Conservation (phyloP, 1,140 invertebrate genomes). For the Tribolium madens region DNA sequence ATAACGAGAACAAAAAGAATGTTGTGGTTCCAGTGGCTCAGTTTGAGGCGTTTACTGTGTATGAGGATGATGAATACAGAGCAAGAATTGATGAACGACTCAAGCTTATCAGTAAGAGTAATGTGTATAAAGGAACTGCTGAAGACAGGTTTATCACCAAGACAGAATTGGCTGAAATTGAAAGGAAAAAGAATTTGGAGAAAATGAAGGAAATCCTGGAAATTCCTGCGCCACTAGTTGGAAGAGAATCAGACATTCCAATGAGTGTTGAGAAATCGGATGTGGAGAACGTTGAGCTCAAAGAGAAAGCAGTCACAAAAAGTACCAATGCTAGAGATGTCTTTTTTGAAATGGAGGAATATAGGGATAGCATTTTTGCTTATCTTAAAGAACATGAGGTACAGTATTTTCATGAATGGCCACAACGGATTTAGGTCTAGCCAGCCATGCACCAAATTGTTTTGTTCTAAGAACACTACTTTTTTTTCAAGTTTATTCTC, state of each 20-base stretch:
- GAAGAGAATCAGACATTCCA: slow-evolving; percentile 52
- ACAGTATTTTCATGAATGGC: slow-evolving; percentile 58
- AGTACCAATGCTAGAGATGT: slow-evolving; percentile 61
- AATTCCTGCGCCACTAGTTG: not conserved
- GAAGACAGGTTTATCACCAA: slow-evolving; percentile 58
- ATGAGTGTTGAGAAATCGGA: slow-evolving; percentile 68
- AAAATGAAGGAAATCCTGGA: slow-evolving; percentile 38
- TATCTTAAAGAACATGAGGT: slow-evolving; percentile 86
- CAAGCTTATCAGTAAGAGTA: slow-evolving; percentile 47
- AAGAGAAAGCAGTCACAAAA: slow-evolving; percentile 1
- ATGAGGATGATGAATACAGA: slow-evolving; percentile 73
- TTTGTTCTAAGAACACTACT: too few species aligned
- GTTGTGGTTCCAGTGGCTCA: slow-evolving; percentile 71
- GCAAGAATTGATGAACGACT: slow-evolving; percentile 61
- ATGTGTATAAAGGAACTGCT: slow-evolving; percentile 57
- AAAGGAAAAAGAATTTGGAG: slow-evolving; percentile 48
- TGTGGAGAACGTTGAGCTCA: slow-evolving; percentile 58
- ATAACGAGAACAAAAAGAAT: slow-evolving; percentile 62
- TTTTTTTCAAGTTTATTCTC: too few species aligned
- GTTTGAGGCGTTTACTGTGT: slow-evolving; percentile 79
- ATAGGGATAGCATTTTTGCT: slow-evolving; percentile 84
- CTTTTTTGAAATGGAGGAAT: slow-evolving; percentile 80
- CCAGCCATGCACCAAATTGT: too few species aligned
- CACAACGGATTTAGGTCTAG: not conserved
- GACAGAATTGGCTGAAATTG: slow-evolving; percentile 52